Evolutionary conservation across 2,888 invertebrate genomes (phyloP).

Genomic region (Pheosia tremula): DNA sequence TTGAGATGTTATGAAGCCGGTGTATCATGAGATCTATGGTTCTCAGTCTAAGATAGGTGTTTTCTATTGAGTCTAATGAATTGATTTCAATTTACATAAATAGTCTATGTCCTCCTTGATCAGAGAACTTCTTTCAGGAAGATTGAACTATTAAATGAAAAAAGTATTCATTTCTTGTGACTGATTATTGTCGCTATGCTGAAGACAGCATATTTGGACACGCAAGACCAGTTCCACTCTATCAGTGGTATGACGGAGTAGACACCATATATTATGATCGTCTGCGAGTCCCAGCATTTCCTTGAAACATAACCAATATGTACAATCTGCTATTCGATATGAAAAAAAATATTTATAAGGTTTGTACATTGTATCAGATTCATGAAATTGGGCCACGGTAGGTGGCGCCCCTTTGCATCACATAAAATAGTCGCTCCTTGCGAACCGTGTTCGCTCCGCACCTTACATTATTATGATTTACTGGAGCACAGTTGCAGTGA

Average conservation of each 20-base stretch:
- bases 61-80: not conserved
- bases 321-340: not conserved
- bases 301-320: too few species aligned
- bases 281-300: too few species aligned
- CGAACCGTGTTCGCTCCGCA: conserved; percentile 55
- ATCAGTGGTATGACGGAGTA: too few species aligned
- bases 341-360: not conserved
- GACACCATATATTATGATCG: too few species aligned
- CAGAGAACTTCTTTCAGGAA: too few species aligned
- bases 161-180: too few species aligned
- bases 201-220: too few species aligned
- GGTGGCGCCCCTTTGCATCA: conserved; percentile 14
- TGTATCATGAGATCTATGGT: conserved; percentile 18
- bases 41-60: not conserved
- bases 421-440: conserved; percentile 46
- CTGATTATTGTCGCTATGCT: too few species aligned
- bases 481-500: conserved; percentile 73
- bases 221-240: too few species aligned
- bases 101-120: too few species aligned
- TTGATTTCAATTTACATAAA: too few species aligned
- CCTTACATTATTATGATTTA: conserved; percentile 82
- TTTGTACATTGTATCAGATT: not conserved
- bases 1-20: conserved; percentile 5
- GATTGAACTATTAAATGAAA: too few species aligned
- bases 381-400: not conserved